Evolutionary conservation across 2,113 vertebrate genomes (phyloP), one percentile per base, ranked within the genome.

Genomic region (Pelmatolapia mariae): DNA sequence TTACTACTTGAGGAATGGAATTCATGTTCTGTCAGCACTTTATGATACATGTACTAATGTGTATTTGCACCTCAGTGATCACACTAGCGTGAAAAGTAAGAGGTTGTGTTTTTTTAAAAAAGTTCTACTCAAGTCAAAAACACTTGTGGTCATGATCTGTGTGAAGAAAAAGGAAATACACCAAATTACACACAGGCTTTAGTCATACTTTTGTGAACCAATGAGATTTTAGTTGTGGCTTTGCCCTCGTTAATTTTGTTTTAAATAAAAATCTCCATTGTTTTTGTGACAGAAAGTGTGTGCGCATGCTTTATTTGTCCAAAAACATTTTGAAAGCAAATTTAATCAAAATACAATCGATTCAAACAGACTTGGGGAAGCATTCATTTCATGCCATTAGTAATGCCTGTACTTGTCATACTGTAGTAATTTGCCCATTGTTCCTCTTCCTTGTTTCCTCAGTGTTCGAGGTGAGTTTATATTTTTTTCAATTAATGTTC

Each of bases 1-100:
- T 89, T 12, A 31, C 54, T 71, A 50, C 33, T 89, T 22, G 54
- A 92, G 94, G 93, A 95, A 93, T 93, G 91, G 93, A 95, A 94
- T 93, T 85, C 2, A 43, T 94, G 91, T 94, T 85, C 47, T 87
- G 53, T 26, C 76, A 52, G 45, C 36, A 33, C 26, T 87, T 90
- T 40, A 71, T 22, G 66, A 73, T 84, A 84, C 40, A 43, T 90
- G 76, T 80, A 31, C 87, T 79, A 13, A 85, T 90, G 90, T 43
- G 2, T 56, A 81, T 91, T 93, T 93, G 84, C 88, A 88, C 45
- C 59, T 68, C 13, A 66, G 84, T 29, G 31, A 45, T 33, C 86
- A 87, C 45, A 86, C 15, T 29, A 66, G 12, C 29, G 9, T 87
- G 9, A 31, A 52, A 88, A 85, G 40, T 31, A 86, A 56, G 19